Evolutionary conservation across 2,888 invertebrate species (phyloP), one percentile per base, ranked within the genome.

Genomic region (Apamea anceps): DNA sequence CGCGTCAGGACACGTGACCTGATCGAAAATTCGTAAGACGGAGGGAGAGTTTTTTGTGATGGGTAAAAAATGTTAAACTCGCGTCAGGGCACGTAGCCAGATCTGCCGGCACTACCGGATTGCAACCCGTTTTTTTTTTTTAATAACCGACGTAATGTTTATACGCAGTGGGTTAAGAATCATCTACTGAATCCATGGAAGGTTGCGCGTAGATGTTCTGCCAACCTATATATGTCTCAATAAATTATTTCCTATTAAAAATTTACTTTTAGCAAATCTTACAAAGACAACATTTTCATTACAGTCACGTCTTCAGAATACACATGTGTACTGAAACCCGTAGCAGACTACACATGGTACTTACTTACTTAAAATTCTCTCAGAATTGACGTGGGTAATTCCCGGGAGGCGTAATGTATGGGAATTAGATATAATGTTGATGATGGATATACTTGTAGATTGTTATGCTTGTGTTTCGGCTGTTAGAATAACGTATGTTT

Each of bases 311-410:
- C 4, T 51, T 83, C 10, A 54, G 82, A 48, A 68, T 63, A 77
- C 18, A 78, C 25, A 32, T 70, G 83, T n/a, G 42, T 28, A 70
- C 25, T 45, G 10, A 70, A 45, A n/a, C 51, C 66, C 25, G 28
- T 68, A 62, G 18, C 18, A 37, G 28, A 7, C 37, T 37, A 45
- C 21, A 6, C 21, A 60, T 15, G 51, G 42, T 48, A 62, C 54
- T 37, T 67, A 71, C 45, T 1, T 37, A 72, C 65, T 81, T 57
- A 79, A 86, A 83, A 74, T 79, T 72, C 48, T 45, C 68, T 48
- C 65, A 68, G 42, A 72, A 68, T 67, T 84, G 75, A 81, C 68
- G 72, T 71, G 48, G 81, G 71, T 81, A 73, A 82, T 62, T 76
- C 75, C 67, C 84, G 10, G n/a, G 72, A 60, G 68, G 13, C 21